Evolutionary conservation across 1,140 invertebrate species (phyloP).

Genomic region (Bombus waltoni): DNA sequence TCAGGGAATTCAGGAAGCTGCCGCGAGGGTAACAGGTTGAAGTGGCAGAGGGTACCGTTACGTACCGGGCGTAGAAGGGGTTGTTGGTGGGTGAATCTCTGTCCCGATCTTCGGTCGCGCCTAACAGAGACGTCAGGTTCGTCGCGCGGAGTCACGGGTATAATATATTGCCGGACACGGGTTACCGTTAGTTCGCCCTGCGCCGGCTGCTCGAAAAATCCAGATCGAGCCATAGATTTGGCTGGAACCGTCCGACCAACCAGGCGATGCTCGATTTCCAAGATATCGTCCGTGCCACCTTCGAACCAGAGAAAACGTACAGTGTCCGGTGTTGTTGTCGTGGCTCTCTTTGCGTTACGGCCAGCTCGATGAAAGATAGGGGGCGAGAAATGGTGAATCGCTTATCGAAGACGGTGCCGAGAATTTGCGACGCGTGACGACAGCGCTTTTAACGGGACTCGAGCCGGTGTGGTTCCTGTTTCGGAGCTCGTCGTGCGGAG

Average conservation of each 20-base stretch:
- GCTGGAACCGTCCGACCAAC: slow-evolving; percentile 3
- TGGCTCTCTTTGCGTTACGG: neutral
- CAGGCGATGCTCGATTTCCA: slow-evolving; percentile 21
- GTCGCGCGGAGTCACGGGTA: neutral
- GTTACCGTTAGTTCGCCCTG: slow-evolving; percentile 34
- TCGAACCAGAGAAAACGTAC: neutral
- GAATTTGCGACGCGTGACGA: slow-evolving; percentile 19
- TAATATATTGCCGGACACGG: slow-evolving; percentile 51
- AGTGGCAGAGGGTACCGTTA: slow-evolving; percentile 43
- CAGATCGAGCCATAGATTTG: slow-evolving; percentile 44
- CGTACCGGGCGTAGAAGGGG: slow-evolving; percentile 4
- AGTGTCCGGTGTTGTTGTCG: neutral
- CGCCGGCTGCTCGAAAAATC: slow-evolving; percentile 9
- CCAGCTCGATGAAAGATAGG: slow-evolving; percentile 13
- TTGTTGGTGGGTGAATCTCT: slow-evolving; percentile 29
- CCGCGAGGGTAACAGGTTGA: slow-evolving; percentile 36
- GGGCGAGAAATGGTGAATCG: slow-evolving; percentile 6
- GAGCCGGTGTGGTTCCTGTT: neutral
- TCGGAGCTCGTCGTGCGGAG: neutral
- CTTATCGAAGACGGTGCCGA: neutral
- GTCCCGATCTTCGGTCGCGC: slow-evolving; percentile 33
- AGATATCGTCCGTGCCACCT: neutral
- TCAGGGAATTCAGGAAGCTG: neutral
- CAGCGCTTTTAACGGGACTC: slow-evolving; percentile 22
- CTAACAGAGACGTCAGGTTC: slow-evolving; percentile 53